Conservation (phyloP, 2,797 vertebrate species). For the Gobionotothen gibberifrons region DNA sequence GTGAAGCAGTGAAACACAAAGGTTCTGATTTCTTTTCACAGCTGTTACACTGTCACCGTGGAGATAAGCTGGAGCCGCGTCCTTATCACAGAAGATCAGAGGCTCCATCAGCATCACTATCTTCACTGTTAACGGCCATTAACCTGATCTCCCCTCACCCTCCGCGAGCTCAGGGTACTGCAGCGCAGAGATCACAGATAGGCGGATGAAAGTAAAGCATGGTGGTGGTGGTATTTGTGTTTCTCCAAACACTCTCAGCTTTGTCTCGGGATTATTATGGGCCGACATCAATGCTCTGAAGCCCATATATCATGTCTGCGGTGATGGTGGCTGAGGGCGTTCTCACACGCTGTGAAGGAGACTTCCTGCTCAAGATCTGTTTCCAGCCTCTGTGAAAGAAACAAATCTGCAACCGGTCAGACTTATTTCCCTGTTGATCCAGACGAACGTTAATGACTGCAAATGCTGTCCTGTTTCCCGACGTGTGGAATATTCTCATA, state of each 20-base stretch:
- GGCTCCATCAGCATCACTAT: conserved; percentile 53
- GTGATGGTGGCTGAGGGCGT: conserved; percentile 77
- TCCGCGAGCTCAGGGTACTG: conserved; percentile 67
- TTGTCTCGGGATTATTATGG: conserved; percentile 67
- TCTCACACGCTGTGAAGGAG: conserved; percentile 75
- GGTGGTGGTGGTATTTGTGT: conserved; percentile 80
- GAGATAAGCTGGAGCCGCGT: conserved; percentile 16
- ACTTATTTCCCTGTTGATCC: conserved; percentile 67
- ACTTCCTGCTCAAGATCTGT: conserved; percentile 73
- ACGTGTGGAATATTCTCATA: conserved; percentile 45
- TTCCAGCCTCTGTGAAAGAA: conserved; percentile 59
- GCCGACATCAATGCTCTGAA: conserved; percentile 69
- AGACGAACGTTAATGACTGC: conserved; percentile 44
- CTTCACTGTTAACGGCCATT: conserved; percentile 72
- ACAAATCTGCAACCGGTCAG: conserved; percentile 62
- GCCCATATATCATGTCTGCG: conserved; percentile 68
- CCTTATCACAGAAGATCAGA: conserved; percentile 62
- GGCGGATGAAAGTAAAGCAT: conserved; percentile 74
- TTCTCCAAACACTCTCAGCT: conserved; percentile 71
- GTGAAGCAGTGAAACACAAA: conserved; percentile 15
- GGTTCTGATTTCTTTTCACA: conserved; percentile 11
- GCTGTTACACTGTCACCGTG: conserved; percentile 25
- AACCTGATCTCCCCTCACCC: conserved; percentile 72
- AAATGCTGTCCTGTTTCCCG: conserved; percentile 47
- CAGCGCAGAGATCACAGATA: conserved; percentile 77